Base-by-base conservation (phyloP, 2,888 invertebrate genomes). In the Apotomis capreana region DNA sequence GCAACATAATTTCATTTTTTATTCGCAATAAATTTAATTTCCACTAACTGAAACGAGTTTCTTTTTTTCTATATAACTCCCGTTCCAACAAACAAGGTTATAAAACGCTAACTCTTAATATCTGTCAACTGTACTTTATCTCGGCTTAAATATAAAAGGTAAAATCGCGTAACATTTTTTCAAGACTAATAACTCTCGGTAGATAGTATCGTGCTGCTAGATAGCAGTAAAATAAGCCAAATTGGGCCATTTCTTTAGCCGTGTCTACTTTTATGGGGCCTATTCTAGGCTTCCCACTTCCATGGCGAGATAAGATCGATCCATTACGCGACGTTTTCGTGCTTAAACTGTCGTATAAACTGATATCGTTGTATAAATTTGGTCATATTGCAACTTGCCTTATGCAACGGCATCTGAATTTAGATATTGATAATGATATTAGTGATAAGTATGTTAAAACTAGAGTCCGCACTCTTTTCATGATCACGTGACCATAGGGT, bases 171-270 rank as follows among this genome's bases (percentile, higher is more conserved):
- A 83, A 83, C 84, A 87, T 89, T 87, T 86, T 81, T 84, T 81
- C 80, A 82, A 81, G 81, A 80, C 87, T 89, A 89, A 90, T 90
- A 90, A 89, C 84, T 89, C 83, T 83, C 79, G 76, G 77, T 79
- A 83, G 82, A 78, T 82, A 83, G 81, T 87, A 87, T 88, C 86
- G 83, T 74, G 78, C 79, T 83, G 80, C 82, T 83, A 85, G 88
- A 87, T 88, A 85, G 87, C 87, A 87, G 88, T 90, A 86, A 89
- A 90, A 88, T 88, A 87, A 86, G 85, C 87, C 86, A 89, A 91
- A 90, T 90, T 90, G 89, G 86, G 81, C 85, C 86, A 86, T 89
- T 85, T 80, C 84, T 85, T 84, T 82, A 80, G 77, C 79, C 79
- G 75, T 80, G 83, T 81, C 83, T 80, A 80, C 78, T 83, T 89